A percentile compares a stretch with the other conserved stretches of the same genome.
phyloP scores from a whole-genome alignment of 2,888 invertebrate genomes.

The Acanthococcus lagerstroemiae region DNA sequence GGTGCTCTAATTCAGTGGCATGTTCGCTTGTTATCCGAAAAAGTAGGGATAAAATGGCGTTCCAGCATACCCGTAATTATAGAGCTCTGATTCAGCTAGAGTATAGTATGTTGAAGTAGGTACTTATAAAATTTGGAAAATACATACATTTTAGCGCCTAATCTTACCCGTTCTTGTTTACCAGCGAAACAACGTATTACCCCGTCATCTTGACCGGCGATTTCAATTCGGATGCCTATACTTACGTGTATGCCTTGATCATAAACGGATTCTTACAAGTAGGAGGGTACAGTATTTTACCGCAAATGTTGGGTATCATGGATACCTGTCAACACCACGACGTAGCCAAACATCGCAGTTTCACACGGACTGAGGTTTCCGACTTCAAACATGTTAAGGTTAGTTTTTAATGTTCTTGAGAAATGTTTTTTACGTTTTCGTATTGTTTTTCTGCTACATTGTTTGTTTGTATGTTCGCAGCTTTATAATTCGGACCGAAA shows the following conservation, averaged over 20 bases:
- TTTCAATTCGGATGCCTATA: constrained; percentile 72
- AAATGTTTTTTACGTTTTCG: too few relatives aligned
- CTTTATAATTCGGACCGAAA: constrained; percentile 13
- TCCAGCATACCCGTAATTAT: background rate
- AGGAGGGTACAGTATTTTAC: constrained; percentile 38
- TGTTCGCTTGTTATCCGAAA: too few relatives aligned
- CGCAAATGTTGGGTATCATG: constrained; percentile 42
- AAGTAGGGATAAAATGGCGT: too few relatives aligned
- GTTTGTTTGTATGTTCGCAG: background rate
- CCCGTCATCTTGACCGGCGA: constrained; percentile 88
- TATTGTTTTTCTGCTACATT: too few relatives aligned
- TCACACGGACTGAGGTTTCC: background rate
- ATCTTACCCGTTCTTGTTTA: too few relatives aligned
- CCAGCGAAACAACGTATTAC: constrained; percentile 44
- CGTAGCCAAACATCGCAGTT: constrained; percentile 8
- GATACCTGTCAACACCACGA: constrained; percentile 43
- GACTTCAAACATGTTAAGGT: constrained; percentile 19
- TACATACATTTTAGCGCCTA: too few relatives aligned
- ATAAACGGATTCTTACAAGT: constrained; percentile 33
- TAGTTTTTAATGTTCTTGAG: background rate
- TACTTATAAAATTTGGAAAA: too few relatives aligned
- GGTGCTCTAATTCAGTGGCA: too few relatives aligned
- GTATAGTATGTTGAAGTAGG: too few relatives aligned
- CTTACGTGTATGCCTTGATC: constrained; percentile 41
- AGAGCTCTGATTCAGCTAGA: background rate